phyloP scores from a whole-genome alignment of 2,888 invertebrate species.

The Tinea pellionella region DNA sequence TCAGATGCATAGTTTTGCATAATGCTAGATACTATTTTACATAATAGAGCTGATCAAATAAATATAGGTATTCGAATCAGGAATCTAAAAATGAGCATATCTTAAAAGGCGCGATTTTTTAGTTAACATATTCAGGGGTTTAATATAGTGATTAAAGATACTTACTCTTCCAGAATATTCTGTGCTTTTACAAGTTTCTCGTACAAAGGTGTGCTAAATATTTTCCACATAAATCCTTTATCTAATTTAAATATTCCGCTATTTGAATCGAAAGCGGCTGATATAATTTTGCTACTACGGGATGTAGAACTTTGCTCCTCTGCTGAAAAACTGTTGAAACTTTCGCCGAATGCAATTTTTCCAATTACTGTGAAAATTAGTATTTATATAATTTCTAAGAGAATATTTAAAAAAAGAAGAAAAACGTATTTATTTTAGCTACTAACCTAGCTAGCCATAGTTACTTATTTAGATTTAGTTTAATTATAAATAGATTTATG shows the following conservation, averaged over 20 bases:
- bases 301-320: slow-evolving; percentile 71
- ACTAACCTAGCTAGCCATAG: too few relatives aligned
- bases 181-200: slow-evolving; percentile 75
- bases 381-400: neutral
- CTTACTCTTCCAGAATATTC: slow-evolving; percentile 74
- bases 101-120: too few relatives aligned
- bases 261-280: slow-evolving; percentile 80
- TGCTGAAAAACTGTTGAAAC: slow-evolving; percentile 74
- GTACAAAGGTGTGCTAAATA: slow-evolving; percentile 79
- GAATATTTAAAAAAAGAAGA: neutral
- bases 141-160: slow-evolving; percentile 3
- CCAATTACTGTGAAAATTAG: slow-evolving; percentile 74
- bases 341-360: slow-evolving; percentile 75
- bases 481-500: too few relatives aligned
- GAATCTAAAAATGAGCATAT: too few relatives aligned
- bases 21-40: too few relatives aligned
- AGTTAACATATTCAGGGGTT: too few relatives aligned
- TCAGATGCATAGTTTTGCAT: too few relatives aligned
- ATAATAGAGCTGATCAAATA: too few relatives aligned
- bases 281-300: slow-evolving; percentile 74
- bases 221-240: slow-evolving; percentile 78
- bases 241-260: slow-evolving; percentile 76
- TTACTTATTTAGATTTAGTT: too few relatives aligned
- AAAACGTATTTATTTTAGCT: too few relatives aligned
- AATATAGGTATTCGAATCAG: neutral